These are phyloP conservation scores for Gavia stellata DNA, from an alignment of 2,113 vertebrate genomes.

Conservation along the genomic window DNA sequence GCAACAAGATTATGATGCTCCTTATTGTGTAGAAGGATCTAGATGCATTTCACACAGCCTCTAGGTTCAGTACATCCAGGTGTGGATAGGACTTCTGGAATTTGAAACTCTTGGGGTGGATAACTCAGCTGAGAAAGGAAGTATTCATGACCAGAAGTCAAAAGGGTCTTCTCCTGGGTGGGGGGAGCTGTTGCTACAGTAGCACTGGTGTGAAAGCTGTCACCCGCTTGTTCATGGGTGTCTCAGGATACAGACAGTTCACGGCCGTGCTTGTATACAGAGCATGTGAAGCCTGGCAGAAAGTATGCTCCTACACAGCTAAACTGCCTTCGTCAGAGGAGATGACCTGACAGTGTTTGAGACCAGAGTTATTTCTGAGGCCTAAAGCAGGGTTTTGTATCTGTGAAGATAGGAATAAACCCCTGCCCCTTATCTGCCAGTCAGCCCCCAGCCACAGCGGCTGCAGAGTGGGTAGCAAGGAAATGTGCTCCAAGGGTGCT, in stretches of 20 bases:
- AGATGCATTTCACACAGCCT: neutral
- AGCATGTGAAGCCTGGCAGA: neutral
- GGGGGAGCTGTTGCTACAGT: neutral
- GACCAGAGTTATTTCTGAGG: neutral
- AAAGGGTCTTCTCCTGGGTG: neutral
- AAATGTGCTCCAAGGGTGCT: neutral
- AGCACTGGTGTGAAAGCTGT: accelerated
- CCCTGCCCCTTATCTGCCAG: neutral
- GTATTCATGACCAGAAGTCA: neutral
- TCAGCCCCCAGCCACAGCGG: neutral
- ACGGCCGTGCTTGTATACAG: neutral
- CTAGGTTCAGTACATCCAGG: neutral
- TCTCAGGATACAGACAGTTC: neutral
- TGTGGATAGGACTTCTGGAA: neutral
- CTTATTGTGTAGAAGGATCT: neutral
- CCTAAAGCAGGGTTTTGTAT: neutral
- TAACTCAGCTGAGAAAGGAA: neutral
- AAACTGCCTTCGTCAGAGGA: neutral
- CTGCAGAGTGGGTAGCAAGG: neutral
- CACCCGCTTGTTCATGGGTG: neutral
- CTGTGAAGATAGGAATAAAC: neutral
- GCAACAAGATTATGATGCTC: neutral
- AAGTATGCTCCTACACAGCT: neutral
- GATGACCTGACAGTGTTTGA: neutral
- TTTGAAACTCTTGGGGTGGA: neutral